A percentile compares a stretch with the other conserved stretches of the same genome.
phyloP scores from a whole-genome alignment of 2,113 vertebrate genomes.

The Burhinus bistriatus region DNA sequence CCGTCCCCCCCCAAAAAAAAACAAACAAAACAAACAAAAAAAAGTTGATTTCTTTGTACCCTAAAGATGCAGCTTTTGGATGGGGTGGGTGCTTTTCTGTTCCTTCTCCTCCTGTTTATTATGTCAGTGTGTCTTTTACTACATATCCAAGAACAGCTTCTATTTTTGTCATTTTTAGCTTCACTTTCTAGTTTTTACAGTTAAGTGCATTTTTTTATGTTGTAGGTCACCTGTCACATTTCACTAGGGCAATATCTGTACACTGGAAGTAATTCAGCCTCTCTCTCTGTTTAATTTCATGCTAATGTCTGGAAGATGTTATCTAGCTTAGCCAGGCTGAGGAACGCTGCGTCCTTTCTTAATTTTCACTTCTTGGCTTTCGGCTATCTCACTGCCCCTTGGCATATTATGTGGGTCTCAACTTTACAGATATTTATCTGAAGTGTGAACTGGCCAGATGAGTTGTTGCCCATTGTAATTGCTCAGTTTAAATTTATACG shows the following conservation, averaged over 20 bases:
- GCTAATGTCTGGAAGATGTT: conserved; percentile 51
- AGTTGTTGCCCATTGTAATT: background rate
- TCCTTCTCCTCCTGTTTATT: background rate
- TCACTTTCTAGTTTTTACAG: conserved; percentile 41
- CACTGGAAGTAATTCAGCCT: conserved; percentile 40
- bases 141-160: background rate
- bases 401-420: background rate
- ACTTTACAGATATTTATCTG: conserved; percentile 7
- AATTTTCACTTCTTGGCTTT: background rate
- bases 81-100: background rate
- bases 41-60: background rate
- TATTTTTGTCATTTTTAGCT: conserved; percentile 32
- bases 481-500: background rate
- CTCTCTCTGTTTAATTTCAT: conserved; percentile 45
- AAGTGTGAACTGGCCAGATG: conserved; percentile 7
- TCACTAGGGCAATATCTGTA: background rate
- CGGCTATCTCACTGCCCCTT: background rate
- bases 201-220: conserved; percentile 56
- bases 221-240: conserved; percentile 53
- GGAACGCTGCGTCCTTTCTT: background rate
- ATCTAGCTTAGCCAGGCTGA: conserved; percentile 31
- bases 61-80: background rate
- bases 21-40: no score
- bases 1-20: no score
- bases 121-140: conserved; percentile 2